A percentile compares a stretch with the other conserved stretches of the same genome.
Conservation (phyloP, 2,888 invertebrate species). For the Cephus nigrinus region DNA sequence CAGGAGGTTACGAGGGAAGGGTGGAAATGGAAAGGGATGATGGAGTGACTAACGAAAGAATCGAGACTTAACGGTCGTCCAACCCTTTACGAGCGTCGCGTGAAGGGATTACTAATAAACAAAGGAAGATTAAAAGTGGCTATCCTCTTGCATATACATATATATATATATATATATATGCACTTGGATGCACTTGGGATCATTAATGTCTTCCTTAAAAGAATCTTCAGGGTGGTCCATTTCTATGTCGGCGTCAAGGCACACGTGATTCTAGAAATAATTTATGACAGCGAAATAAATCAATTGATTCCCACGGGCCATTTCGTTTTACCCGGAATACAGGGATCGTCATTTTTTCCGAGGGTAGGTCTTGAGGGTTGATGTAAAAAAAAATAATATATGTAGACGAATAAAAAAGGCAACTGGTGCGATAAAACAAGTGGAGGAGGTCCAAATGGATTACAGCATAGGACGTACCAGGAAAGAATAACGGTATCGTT, state of each 20-base stretch:
- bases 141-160: background rate
- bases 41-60: background rate
- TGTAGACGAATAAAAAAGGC: background rate
- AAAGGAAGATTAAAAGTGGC: background rate
- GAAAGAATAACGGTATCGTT: slow-evolving; percentile 35
- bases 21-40: background rate
- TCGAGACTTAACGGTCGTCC: background rate
- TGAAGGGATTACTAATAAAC: background rate
- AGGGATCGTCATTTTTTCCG: background rate
- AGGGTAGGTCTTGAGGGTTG: background rate
- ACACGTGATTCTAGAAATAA: background rate
- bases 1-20: background rate
- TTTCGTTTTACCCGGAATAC: background rate
- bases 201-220: background rate
- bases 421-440: background rate
- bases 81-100: background rate
- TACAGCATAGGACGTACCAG: background rate
- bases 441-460: background rate
- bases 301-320: background rate
- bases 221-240: background rate
- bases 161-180: background rate
- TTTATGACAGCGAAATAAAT: background rate
- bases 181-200: background rate
- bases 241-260: background rate
- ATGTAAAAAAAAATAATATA: background rate